Base-by-base conservation (phyloP, 2,797 vertebrate genomes). In the Scolopax rusticola region DNA sequence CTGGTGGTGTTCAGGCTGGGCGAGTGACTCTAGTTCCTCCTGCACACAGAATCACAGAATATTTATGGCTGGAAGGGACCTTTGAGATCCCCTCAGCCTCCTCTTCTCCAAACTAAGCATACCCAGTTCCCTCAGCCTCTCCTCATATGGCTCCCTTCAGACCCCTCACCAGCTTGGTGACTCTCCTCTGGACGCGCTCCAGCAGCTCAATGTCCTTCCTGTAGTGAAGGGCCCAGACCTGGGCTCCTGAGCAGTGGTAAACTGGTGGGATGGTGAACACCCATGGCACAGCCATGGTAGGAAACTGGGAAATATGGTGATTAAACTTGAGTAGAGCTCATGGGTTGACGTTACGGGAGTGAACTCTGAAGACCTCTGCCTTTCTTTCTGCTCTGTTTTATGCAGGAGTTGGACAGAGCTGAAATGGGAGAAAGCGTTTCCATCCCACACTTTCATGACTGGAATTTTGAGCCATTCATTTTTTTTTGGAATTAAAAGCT, bases 401-500 rank as follows among this genome's bases (percentile, higher is more conserved):
- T 4, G 2, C 2, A 1, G 0, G 21, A 80, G 54, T 19, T 2
- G 5, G 60, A 90, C 38, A 57, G 57, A 87, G 28, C 3, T 68
- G 78, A 90, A 95, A 85, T 92, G 71, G 86, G 81, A 75, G 60
- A 75, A 82, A 93, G 68, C 0, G 3, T 89, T 95, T 92, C 77
- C 15, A 33, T 50, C 27, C 68, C 33, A 48, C 41, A 59, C 38
- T 84, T 84, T 53, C 90, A 77, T 85, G 90, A 93, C 68, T 53
- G 57, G 94, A 95, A 91, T 96, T 94, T 84, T 51, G 78, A 95
- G 40, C 68, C 28, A 54, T 54, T 80, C 21, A 45, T 96, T 85
- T 88, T 94, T 94, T 74, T 93, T 95, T 89, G 57, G 0, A 92
- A 92, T 96, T 87, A 95, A 95, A 67, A 51, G 61, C 68, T 65